Evolutionary conservation across 2,797 vertebrate genomes (phyloP).

Genomic region (Clarias pachynema): DNA sequence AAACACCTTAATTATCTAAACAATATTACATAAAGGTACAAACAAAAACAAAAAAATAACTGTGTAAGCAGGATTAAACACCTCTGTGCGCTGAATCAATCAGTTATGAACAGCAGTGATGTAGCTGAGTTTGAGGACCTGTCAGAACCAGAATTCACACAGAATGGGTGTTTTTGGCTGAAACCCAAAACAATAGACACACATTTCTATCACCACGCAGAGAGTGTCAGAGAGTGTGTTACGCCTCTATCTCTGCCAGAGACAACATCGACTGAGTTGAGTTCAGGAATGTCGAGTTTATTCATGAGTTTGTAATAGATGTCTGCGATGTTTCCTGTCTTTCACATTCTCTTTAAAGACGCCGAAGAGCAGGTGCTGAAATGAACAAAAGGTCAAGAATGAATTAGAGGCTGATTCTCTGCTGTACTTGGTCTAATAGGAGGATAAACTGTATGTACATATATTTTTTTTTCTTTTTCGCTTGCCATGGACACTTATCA

Average conservation of each 20-base stretch:
- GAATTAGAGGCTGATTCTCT: conserved; percentile 8
- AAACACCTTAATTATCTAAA: background rate
- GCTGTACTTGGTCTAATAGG: background rate
- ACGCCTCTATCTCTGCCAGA: background rate
- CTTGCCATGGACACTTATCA: conserved; percentile 31
- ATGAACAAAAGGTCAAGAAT: conserved; percentile 30
- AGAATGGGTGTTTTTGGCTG: background rate
- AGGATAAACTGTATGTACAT: background rate
- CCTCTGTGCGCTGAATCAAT: background rate
- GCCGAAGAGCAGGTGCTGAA: background rate
- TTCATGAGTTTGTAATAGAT: conserved; percentile 28
- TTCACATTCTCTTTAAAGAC: conserved; percentile 6
- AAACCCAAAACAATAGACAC: background rate
- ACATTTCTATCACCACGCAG: background rate
- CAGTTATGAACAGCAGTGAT: background rate
- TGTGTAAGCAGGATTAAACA: background rate
- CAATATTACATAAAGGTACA: background rate
- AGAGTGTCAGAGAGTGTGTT: background rate
- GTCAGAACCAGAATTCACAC: background rate
- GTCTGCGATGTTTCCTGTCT: conserved; percentile 29
- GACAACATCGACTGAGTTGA: background rate
- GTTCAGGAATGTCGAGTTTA: background rate
- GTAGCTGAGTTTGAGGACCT: background rate
- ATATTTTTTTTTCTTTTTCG: background rate
- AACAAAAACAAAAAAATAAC: background rate